Evolutionary conservation across 2,888 invertebrate species (phyloP).

Genomic region (Tenthredo mesomela): DNA sequence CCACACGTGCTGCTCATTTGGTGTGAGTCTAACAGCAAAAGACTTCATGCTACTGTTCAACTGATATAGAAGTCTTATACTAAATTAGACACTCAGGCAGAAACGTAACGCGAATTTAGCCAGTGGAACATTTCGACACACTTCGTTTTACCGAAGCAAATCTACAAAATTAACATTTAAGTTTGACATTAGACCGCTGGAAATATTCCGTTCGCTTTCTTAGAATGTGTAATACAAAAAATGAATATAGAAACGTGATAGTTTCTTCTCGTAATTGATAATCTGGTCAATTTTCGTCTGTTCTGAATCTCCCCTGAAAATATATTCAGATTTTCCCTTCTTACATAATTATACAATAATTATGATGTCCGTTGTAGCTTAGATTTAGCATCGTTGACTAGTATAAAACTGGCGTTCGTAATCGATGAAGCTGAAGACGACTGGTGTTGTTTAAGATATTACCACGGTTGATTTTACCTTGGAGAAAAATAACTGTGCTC

Average conservation of each 20-base stretch:
- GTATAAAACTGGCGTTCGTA: background rate
- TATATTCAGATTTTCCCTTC: background rate
- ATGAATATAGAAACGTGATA: background rate
- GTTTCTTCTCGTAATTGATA: background rate
- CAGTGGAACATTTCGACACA: constrained; percentile 3
- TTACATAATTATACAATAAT: background rate
- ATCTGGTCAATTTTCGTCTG: background rate
- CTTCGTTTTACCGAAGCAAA: background rate
- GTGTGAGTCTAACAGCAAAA: background rate
- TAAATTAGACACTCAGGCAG: constrained; percentile 12
- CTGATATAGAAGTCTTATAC: background rate
- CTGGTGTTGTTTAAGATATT: constrained; percentile 2
- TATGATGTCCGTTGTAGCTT: background rate
- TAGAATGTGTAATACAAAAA: background rate
- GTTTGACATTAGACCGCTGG: background rate
- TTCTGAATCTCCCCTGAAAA: background rate
- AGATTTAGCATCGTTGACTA: background rate
- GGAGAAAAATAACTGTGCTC: background rate
- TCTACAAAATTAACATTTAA: background rate
- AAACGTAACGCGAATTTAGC: constrained; percentile 13
- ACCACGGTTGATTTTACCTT: constrained; percentile 11
- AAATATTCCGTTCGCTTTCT: background rate
- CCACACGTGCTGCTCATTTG: background rate
- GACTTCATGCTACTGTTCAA: background rate
- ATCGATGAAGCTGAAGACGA: background rate